A percentile compares a stretch with the other conserved stretches of the same genome.
These are phyloP conservation scores for Lethenteron reissneri DNA, from an alignment of 2,113 vertebrate genomes.

Conservation along the genomic window DNA sequence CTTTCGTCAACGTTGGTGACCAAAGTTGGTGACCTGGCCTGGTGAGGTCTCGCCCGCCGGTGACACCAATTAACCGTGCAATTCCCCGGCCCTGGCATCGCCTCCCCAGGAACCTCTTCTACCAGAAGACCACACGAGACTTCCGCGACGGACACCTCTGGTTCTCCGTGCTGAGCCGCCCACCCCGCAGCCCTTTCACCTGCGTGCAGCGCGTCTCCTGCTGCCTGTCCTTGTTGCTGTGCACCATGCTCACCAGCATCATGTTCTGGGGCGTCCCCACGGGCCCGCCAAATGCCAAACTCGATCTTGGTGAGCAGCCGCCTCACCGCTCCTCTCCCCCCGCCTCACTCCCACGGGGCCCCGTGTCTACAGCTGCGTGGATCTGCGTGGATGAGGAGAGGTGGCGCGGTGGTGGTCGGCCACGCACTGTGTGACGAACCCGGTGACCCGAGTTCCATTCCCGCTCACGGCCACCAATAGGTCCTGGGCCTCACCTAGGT, in stretches of 20 bases:
- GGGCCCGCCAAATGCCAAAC: constrained; percentile 17
- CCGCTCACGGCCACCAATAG: no score
- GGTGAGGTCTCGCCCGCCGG: no score
- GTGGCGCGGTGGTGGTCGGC: no score
- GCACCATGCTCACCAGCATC: constrained; percentile 48
- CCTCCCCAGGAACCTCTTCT: constrained; percentile 32
- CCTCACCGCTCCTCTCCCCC: not conserved
- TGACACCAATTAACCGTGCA: no score
- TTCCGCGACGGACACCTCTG: constrained; percentile 43
- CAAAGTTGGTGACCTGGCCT: no score
- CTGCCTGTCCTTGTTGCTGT: constrained; percentile 40
- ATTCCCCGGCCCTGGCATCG: not conserved
- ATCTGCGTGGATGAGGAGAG: no score
- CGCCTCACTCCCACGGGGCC: not conserved
- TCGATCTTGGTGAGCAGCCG: constrained; percentile 22
- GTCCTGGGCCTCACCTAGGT: no score
- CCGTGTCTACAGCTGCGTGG: no score
- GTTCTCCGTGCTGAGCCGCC: constrained; percentile 35
- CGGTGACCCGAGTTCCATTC: no score
- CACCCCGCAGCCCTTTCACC: constrained; percentile 32
- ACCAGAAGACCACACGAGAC: constrained; percentile 29
- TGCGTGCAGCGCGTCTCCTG: constrained; percentile 38
- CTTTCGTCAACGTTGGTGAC: no score
- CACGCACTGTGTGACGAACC: no score
- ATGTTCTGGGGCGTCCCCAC: constrained; percentile 36